A percentile compares a stretch with the other conserved stretches of the same genome.
Conservation (phyloP, 2,888 invertebrate species). For the Synergus itoensis region DNA sequence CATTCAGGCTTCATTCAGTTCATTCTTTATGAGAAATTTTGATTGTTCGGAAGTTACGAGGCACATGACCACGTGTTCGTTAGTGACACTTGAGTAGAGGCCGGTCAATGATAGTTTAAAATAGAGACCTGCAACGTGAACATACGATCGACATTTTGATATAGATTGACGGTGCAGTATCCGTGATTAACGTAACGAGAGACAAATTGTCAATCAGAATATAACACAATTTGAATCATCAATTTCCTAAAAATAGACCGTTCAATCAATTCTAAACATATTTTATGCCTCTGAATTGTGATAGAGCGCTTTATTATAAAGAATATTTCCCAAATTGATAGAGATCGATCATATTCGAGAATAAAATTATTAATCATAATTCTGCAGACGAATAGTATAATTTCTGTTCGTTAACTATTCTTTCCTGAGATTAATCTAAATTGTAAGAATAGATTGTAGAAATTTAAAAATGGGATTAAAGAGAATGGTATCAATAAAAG, state of each 20-base stretch:
- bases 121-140: slow-evolving; percentile 55
- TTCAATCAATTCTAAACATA: neutral
- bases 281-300: no score
- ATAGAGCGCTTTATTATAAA: no score
- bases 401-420: no score
- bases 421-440: no score
- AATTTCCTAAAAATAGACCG: neutral
- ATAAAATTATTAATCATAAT: no score
- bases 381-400: no score
- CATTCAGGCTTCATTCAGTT: neutral
- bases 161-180: slow-evolving; percentile 11
- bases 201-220: neutral
- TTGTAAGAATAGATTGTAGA: no score
- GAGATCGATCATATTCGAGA: no score
- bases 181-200: slow-evolving; percentile 8
- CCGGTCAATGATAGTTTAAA: slow-evolving; percentile 66
- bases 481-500: neutral
- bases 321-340: no score
- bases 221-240: neutral
- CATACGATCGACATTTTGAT: slow-evolving; percentile 26
- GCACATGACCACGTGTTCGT: slow-evolving; percentile 53
- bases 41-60: neutral
- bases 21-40: neutral
- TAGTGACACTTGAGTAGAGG: slow-evolving; percentile 63
- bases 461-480: neutral